Percentiles rank a stretch among this genome's conserved stretches.
Evolutionary conservation across 2,888 invertebrate genomes (phyloP).

Genomic region (Drosophila flavopinicola): DNA sequence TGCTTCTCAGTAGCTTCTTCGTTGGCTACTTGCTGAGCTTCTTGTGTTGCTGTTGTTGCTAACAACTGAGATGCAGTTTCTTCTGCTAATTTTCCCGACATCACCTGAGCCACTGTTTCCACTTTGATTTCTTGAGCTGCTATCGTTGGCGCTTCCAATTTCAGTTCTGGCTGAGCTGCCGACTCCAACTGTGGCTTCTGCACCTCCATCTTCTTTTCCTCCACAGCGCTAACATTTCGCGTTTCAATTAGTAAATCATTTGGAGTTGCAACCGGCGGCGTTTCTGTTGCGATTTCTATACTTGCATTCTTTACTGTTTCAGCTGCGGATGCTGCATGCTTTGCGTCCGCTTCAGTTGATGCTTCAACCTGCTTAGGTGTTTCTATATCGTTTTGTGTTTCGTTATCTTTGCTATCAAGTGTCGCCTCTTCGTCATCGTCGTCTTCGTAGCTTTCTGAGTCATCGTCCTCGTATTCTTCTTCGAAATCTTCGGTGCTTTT

Average conservation of each 20-base stretch:
- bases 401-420: slow-evolving; percentile 46
- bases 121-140: not conserved
- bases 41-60: not conserved
- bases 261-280: not conserved
- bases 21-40: not conserved
- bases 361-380: not conserved
- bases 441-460: slow-evolving; percentile 57
- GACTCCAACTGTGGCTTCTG: not conserved
- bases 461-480: slow-evolving; percentile 72
- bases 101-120: not conserved
- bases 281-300: not conserved
- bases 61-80: not conserved
- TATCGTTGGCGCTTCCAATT: not conserved
- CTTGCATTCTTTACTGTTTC: not conserved
- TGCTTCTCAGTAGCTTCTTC: not conserved
- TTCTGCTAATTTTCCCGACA: not conserved
- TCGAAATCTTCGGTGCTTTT: slow-evolving; percentile 35
- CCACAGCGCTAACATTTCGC: slow-evolving; percentile 11
- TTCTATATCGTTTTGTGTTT: slow-evolving; percentile 26
- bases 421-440: slow-evolving; percentile 58
- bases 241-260: slow-evolving; percentile 17
- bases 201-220: too few relatives aligned
- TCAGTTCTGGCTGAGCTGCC: not conserved
- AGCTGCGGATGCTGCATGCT: not conserved
- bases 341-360: not conserved